Conservation (phyloP, 2,888 invertebrate species). For the Ochropacha duplaris region DNA sequence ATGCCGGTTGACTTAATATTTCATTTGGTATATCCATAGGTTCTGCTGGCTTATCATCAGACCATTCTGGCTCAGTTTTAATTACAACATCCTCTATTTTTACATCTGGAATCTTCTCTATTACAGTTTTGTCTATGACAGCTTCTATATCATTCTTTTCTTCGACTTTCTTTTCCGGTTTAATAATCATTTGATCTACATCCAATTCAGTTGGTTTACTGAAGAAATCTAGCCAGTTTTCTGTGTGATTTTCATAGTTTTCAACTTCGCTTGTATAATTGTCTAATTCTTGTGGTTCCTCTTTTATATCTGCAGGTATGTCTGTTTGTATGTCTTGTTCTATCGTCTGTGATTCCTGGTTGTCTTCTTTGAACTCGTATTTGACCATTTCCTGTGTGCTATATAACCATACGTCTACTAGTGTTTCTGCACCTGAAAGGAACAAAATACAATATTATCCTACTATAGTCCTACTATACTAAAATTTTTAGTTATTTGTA, state of each 20-base stretch:
- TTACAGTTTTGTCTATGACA: conserved; percentile 14
- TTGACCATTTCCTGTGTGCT: conserved; percentile 71
- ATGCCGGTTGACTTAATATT: conserved; percentile 40
- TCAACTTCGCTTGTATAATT: conserved; percentile 10
- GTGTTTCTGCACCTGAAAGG: conserved; percentile 89
- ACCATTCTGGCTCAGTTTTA: conserved; percentile 13
- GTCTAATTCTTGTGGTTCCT: conserved; percentile 12
- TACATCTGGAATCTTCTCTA: conserved; percentile 13
- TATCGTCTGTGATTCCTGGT: conserved; percentile 13
- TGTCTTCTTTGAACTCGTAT: conserved; percentile 57
- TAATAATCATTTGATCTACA: conserved; percentile 73
- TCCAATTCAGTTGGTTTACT: conserved; percentile 61
- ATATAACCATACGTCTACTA: conserved; percentile 88
- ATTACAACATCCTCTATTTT: conserved; percentile 5
- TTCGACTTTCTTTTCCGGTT: conserved; percentile 50
- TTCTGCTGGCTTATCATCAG: background rate
- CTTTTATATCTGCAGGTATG: conserved; percentile 12
- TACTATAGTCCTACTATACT: too few species aligned
- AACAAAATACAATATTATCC: background rate
- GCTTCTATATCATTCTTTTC: conserved; percentile 25
- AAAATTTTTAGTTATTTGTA: too few species aligned
- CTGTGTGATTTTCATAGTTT: conserved; percentile 30
- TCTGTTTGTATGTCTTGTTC: conserved; percentile 8
- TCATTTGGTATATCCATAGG: conserved; percentile 42
- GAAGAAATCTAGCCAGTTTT: conserved; percentile 74